Conservation (phyloP, 2,888 invertebrate species). For the Lissocephala sabroskyi region DNA sequence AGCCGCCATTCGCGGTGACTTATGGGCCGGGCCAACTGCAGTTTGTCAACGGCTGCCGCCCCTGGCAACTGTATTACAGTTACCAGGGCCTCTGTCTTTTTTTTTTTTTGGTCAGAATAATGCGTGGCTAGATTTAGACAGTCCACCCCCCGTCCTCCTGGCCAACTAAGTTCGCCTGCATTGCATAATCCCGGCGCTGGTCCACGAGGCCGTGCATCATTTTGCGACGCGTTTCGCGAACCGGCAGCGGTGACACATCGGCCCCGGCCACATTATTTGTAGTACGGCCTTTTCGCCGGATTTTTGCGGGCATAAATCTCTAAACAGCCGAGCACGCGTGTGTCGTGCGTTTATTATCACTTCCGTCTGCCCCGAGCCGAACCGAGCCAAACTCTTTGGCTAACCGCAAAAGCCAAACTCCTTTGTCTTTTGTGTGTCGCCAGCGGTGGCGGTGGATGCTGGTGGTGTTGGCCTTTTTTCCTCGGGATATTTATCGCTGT, state of each 20-base stretch:
- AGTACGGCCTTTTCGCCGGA: constrained; percentile 27
- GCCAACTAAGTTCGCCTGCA: too few relatives aligned
- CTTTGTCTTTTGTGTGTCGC: constrained; percentile 55
- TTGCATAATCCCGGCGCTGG: constrained; percentile 48
- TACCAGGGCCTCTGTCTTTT: neutral
- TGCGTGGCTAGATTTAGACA: constrained; percentile 3
- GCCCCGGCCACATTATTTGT: constrained; percentile 50
- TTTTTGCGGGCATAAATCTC: constrained; percentile 57
- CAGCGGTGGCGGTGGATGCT: too few relatives aligned
- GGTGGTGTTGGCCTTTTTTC: constrained; percentile 10
- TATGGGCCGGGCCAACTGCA: constrained; percentile 31
- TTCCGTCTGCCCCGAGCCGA: constrained; percentile 34
- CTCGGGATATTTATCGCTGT: constrained; percentile 61
- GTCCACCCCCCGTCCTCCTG: neutral
- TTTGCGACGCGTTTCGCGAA: constrained; percentile 17
- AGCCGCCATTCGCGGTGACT: constrained; percentile 35
- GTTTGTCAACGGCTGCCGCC: constrained; percentile 4
- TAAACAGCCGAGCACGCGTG: constrained; percentile 55
- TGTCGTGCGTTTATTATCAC: constrained; percentile 63
- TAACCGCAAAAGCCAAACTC: constrained; percentile 18
- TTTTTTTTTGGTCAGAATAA: constrained; percentile 5
- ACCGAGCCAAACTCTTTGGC: constrained; percentile 5
- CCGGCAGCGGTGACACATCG: constrained; percentile 1
- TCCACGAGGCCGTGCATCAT: constrained; percentile 3
- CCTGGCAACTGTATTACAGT: constrained; percentile 8